Evolutionary conservation across 2,113 vertebrate species (phyloP), one percentile per base, ranked within the genome.

Genomic region (Pteruthius melanotis): DNA sequence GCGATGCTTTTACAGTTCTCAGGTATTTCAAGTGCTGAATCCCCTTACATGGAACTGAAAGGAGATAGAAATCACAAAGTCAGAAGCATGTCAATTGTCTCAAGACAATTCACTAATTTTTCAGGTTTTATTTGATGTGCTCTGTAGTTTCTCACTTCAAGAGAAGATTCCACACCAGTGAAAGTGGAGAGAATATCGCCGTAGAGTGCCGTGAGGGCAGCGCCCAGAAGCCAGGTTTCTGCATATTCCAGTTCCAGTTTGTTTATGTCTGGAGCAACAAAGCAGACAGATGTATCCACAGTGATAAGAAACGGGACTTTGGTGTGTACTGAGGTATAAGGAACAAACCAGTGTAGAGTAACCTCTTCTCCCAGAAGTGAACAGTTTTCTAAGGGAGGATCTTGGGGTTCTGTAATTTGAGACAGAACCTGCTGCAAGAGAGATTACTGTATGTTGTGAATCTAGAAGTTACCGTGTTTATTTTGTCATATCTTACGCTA

Each of bases 11-110:
- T 72, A 75, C 91, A 91, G 84, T 96, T 95, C 90, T 94, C 96
- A 96, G 94, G 90, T 90, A 93, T 96, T 94, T 94, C 80, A 93
- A 95, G 56, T 93, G 74, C 76, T 89, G 87, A 92, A 77, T 81
- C 54, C 56, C 94, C 83, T 80, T 82, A 50, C 2, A 5, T 87
- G 91, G 64, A 93, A 82, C 75, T 53, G 89, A 90, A 88, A 95
- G 78, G 50, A 94, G 70, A 66, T 35, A 63, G 63, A 87, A 94
- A 86, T 61, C 56, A 30, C 75, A n/a, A 81, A 89, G 70, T 94
- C 87, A 64, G 89, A 95, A 92, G 75, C 74, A 31, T 83, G 45
- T 79, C 79, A 42, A 45, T 76, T 88, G 47, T 90, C 59, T 94
- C 37, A 28, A 69, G 39, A n/a, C 6, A 11, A 52, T 11, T 60